Evolutionary conservation across 2,797 vertebrate genomes (phyloP).

Genomic region (Gouania willdenowi): DNA sequence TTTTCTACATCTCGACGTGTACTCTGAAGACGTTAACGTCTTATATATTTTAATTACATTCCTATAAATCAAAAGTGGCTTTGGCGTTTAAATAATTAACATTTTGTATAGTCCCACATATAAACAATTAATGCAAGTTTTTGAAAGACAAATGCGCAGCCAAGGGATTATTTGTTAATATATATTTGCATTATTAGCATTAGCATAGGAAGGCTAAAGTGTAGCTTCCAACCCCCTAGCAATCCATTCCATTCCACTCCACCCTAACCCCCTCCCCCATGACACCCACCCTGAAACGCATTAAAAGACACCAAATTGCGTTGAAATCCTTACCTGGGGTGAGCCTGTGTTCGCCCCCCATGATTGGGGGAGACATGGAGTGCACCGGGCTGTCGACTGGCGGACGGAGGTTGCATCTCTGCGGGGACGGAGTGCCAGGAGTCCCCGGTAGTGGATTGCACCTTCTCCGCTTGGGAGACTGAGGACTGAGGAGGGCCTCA

Average conservation of each 20-base stretch:
- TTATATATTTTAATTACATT: too few relatives aligned
- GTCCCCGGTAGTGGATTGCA: slow-evolving; percentile 85
- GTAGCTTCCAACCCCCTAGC: slow-evolving; percentile 66
- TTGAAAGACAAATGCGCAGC: too few relatives aligned
- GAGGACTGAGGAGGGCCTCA: slow-evolving; percentile 87
- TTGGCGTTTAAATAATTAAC: too few relatives aligned
- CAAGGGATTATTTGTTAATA: too few relatives aligned
- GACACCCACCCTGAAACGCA: slow-evolving; percentile 63
- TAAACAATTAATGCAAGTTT: too few relatives aligned
- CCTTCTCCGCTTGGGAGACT: slow-evolving; percentile 88
- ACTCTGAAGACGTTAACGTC: too few relatives aligned
- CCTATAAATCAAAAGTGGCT: too few relatives aligned
- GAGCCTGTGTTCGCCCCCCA: slow-evolving; percentile 78
- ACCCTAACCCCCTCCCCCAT: slow-evolving; percentile 75
- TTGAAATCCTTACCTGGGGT: slow-evolving; percentile 75
- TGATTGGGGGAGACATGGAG: slow-evolving; percentile 69
- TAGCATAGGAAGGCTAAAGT: slow-evolving; percentile 44
- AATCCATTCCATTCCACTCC: slow-evolving; percentile 67
- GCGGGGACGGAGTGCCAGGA: slow-evolving; percentile 78
- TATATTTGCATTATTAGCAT: slow-evolving; percentile 21
- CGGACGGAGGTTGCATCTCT: slow-evolving; percentile 82
- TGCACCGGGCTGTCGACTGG: slow-evolving; percentile 71
- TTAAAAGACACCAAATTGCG: slow-evolving; percentile 11
- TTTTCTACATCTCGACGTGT: too few relatives aligned
- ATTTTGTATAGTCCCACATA: too few relatives aligned